Conservation (phyloP, 2,888 invertebrate species). For the Eilema griseolum region DNA sequence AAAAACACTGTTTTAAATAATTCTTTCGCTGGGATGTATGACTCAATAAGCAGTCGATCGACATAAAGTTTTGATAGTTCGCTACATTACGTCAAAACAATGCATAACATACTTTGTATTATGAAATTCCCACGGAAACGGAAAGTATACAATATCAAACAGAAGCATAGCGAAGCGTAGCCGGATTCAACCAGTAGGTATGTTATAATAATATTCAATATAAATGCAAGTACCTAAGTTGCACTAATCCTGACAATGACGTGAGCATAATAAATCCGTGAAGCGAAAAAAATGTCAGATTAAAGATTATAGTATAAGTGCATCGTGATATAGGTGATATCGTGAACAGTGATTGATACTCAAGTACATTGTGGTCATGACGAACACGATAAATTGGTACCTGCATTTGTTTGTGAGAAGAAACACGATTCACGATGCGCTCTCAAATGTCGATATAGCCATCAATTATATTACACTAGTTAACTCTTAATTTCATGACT, state of each 20-base stretch:
- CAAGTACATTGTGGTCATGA: conserved; percentile 45
- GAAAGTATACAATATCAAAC: not conserved
- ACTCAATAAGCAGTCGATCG: not conserved
- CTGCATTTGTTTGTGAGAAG: not conserved
- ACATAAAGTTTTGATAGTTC: not conserved
- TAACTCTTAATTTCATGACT: conserved; percentile 1
- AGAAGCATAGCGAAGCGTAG: not conserved
- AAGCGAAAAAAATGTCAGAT: not conserved
- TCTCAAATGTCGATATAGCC: conserved; percentile 21
- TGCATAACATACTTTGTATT: not conserved
- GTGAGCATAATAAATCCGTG: not conserved
- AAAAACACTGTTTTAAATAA: not conserved
- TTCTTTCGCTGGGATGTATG: too few relatives aligned
- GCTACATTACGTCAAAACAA: not conserved
- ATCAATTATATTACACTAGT: conserved; percentile 17
- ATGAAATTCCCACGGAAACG: not conserved
- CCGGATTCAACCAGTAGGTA: not conserved
- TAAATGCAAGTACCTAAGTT: not conserved
- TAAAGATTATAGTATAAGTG: conserved; percentile 7
- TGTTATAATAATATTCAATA: not conserved
- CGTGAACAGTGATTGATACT: conserved; percentile 18
- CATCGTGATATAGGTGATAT: conserved; percentile 12
- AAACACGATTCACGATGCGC: conserved; percentile 26
- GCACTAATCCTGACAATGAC: conserved; percentile 3
- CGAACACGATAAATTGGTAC: conserved; percentile 26